Base-by-base conservation (phyloP, 2,797 vertebrate species). In the Aulostomus chinensis region DNA sequence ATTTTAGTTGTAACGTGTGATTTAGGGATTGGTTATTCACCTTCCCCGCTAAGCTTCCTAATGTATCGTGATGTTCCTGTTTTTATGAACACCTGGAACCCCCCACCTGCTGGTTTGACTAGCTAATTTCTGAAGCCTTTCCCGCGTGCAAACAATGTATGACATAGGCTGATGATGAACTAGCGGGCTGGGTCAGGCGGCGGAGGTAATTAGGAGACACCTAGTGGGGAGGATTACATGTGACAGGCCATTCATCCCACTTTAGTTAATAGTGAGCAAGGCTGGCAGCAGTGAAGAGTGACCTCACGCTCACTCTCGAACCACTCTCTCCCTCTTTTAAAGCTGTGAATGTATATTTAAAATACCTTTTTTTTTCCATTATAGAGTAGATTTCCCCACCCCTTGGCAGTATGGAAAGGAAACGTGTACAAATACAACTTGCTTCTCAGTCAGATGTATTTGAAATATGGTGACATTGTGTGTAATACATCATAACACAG, bases 241-340 rank as follows among this genome's bases (percentile, higher is more conserved):
- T 78, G 93, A 96, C 95, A 97, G 93, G 80, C 92, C 92, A 95
- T 98, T 97, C 94, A 96, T 96, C 92, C 93, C 92, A 94, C 94
- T 97, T 96, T 93, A 85, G 87, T 89, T 91, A 94, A 93, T 91
- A 90, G 89, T 89, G 55, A 92, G 85, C 69, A 77, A 89, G 90
- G 85, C 87, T 81, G 88, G 89, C 81, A 86, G 90, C 85, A 92
- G 88, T 80, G 73, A 74, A 92, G 90, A 89, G 91, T 91, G 88
- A 78, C 71, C 91, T 86, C 84, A 89, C 83, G n/a, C n/a, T n/a
- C n/a, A n/a, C n/a, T n/a, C n/a, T n/a, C n/a, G n/a, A n/a, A n/a
- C n/a, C n/a, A 28, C 5, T 38, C 28, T 36, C 35, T 36, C 35
- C 16, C 2, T 24, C 16, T 42, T 25, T 20, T 20, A 58, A 28